phyloP scores from a whole-genome alignment of 2,113 vertebrate species.

The Pao palembangensis region DNA sequence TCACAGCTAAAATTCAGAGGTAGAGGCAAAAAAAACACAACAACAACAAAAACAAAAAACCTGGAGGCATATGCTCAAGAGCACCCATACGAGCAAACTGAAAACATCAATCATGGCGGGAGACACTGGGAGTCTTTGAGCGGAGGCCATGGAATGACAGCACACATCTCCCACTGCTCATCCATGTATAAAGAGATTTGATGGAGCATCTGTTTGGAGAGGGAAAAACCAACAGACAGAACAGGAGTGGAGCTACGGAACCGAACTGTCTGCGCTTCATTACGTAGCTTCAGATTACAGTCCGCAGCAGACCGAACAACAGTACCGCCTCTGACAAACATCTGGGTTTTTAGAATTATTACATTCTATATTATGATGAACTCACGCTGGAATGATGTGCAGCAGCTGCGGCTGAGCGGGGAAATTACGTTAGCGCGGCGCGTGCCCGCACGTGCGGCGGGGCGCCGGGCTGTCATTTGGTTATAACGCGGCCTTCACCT shows the following conservation, averaged over 20 bases:
- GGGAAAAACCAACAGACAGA: slow-evolving; percentile 55
- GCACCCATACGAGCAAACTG: slow-evolving; percentile 3
- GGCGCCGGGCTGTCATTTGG: slow-evolving; percentile 40
- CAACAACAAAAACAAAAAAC: slow-evolving; percentile 9
- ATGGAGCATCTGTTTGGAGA: slow-evolving; percentile 69
- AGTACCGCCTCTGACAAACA: not conserved
- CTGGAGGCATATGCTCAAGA: slow-evolving; percentile 22
- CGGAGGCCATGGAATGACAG: slow-evolving; percentile 40
- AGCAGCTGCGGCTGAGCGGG: slow-evolving; percentile 7
- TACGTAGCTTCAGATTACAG: slow-evolving; percentile 33
- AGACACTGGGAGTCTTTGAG: slow-evolving; percentile 44
- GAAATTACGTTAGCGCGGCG: slow-evolving; percentile 9
- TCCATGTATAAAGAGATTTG: slow-evolving; percentile 64
- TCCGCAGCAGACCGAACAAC: slow-evolving; percentile 45
- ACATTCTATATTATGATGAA: slow-evolving; percentile 20
- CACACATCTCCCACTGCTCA: slow-evolving; percentile 49
- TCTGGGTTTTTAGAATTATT: not conserved
- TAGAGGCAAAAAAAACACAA: slow-evolving; percentile 28
- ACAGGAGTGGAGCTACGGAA: slow-evolving; percentile 59
- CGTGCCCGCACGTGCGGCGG: slow-evolving; percentile 37
- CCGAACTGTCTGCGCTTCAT: slow-evolving; percentile 43
- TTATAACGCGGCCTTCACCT: slow-evolving; percentile 58
- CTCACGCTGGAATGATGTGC: slow-evolving; percentile 10
- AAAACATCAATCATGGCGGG: slow-evolving; percentile 27
- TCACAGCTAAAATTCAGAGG: slow-evolving; percentile 24